Evolutionary conservation across 2,888 invertebrate species (phyloP).

Genomic region (Cylindroiulus punctatus): DNA sequence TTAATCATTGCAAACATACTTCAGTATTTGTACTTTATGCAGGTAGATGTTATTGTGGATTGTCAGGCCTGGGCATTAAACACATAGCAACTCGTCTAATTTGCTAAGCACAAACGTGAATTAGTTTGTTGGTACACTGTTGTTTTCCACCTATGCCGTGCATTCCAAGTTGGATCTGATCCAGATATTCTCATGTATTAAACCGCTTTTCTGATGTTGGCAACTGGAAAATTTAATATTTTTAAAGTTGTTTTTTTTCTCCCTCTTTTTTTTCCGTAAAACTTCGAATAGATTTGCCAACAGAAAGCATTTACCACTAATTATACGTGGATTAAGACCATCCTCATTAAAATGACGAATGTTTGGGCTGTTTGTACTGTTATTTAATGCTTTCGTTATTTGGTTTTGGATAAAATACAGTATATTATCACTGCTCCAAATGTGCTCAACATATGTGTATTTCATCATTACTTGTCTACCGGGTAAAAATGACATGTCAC

Average conservation of each 20-base stretch:
- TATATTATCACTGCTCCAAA: no score
- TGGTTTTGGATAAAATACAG: no score
- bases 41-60: not conserved
- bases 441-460: no score
- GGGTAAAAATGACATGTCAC: no score
- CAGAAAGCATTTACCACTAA: no score
- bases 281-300: not conserved
- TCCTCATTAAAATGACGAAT: no score
- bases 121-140: not conserved
- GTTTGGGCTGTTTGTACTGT: no score
- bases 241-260: not conserved
- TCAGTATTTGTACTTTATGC: not conserved
- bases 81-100: not conserved
- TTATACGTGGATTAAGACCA: no score
- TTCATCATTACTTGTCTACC: no score
- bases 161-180: not conserved
- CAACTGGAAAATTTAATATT: not conserved
- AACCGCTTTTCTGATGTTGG: not conserved
- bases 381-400: no score
- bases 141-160: not conserved
- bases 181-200: not conserved
- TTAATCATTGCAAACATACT: conserved; percentile 19
- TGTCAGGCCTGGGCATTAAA: not conserved
- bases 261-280: not conserved
- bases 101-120: not conserved